Evolutionary conservation across 2,888 invertebrate genomes (phyloP).

Genomic region (Sminthurides aquaticus): DNA sequence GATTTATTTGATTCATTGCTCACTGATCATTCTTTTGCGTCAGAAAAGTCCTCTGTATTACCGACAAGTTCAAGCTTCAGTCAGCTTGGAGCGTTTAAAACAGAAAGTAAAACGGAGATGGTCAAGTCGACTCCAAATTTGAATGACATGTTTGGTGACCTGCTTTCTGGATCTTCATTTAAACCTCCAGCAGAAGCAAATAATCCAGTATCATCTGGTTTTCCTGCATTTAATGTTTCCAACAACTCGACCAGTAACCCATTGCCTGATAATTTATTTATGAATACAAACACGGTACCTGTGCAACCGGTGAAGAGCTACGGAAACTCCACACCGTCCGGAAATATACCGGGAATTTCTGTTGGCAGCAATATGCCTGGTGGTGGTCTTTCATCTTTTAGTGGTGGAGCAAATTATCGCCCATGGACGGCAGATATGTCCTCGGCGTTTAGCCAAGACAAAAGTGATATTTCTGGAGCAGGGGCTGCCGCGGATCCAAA

Average conservation of each 20-base stretch:
- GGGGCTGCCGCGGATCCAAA: neutral
- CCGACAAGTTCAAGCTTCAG: conserved; percentile 20
- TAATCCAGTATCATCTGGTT: neutral
- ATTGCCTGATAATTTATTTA: neutral
- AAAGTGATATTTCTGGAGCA: neutral
- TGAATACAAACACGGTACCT: neutral
- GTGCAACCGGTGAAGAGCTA: neutral
- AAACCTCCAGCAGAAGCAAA: neutral
- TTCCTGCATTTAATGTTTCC: neutral
- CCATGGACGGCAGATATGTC: neutral
- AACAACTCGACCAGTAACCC: neutral
- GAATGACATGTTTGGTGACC: conserved; percentile 20
- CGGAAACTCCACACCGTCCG: neutral
- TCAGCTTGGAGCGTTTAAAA: conserved; percentile 16
- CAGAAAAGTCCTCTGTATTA: conserved; percentile 16
- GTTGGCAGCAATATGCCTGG: neutral
- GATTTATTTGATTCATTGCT: conserved; percentile 16
- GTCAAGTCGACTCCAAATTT: conserved; percentile 22
- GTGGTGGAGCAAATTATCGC: neutral
- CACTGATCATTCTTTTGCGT: conserved; percentile 8
- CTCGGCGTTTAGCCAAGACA: conserved; percentile 1
- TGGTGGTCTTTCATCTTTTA: neutral
- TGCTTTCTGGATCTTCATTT: conserved; percentile 1
- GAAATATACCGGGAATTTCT: neutral
- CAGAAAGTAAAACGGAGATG: conserved; percentile 12